Evolutionary conservation across 2,113 vertebrate genomes (phyloP).

Genomic region (Tyto alba): DNA sequence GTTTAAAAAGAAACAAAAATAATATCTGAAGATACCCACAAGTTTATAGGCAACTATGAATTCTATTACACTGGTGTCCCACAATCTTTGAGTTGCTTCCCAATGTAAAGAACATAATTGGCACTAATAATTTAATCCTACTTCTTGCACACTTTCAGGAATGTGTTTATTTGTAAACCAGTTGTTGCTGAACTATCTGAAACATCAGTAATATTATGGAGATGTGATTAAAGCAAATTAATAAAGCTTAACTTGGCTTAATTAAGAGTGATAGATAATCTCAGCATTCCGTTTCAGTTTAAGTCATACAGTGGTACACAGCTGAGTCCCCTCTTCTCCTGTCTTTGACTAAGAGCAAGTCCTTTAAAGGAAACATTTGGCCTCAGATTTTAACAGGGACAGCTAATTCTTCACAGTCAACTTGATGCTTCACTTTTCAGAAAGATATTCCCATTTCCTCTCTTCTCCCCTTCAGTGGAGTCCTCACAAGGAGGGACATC

Average conservation of each 20-base stretch:
- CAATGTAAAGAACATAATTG: background rate
- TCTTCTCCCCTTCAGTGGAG: background rate
- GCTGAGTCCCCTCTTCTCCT: background rate
- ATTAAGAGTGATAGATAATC: background rate
- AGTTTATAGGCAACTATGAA: background rate
- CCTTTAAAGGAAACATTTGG: background rate
- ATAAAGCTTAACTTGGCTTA: background rate
- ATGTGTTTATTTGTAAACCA: background rate
- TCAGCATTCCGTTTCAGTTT: background rate
- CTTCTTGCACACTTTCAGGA: background rate
- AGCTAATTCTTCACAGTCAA: background rate
- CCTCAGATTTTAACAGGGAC: background rate
- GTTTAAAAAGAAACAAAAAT: background rate
- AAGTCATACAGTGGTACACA: background rate
- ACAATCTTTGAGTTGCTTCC: background rate
- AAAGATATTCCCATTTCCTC: background rate
- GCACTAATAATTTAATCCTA: background rate
- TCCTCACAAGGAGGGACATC: background rate
- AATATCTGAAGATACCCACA: background rate
- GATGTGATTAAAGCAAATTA: background rate
- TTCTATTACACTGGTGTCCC: background rate
- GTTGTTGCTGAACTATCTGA: background rate
- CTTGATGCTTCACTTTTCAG: background rate
- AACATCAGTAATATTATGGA: background rate
- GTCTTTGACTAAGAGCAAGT: background rate